Conservation (phyloP, 2,113 vertebrate genomes). For the Pomatorhinus ruficollis region DNA sequence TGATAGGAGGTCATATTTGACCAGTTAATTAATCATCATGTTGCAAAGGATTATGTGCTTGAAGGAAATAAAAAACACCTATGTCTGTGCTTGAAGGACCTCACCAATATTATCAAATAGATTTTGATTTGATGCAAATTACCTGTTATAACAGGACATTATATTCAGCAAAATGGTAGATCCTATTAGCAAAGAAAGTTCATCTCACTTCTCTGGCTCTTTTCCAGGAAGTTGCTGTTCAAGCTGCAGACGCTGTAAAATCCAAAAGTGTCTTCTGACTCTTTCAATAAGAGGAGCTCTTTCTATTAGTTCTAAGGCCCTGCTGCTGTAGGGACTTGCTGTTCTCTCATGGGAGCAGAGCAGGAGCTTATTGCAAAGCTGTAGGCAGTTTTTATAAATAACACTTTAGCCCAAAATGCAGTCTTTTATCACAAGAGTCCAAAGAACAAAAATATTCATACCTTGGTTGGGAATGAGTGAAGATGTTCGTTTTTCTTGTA, state of each 20-base stretch:
- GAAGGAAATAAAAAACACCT: background rate
- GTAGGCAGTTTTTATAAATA: constrained; percentile 18
- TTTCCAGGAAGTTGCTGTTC: background rate
- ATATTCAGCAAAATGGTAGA: background rate
- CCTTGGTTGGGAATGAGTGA: background rate
- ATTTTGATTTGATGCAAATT: background rate
- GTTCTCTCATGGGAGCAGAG: background rate
- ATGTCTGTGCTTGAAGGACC: background rate
- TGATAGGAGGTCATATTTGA: background rate
- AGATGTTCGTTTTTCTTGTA: background rate
- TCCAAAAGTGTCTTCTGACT: background rate
- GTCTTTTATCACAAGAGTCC: background rate
- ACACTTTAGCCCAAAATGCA: background rate
- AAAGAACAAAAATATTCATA: background rate
- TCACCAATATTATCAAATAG: background rate
- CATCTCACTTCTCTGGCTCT: background rate
- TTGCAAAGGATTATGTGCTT: background rate
- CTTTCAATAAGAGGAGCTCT: background rate
- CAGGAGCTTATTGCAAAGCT: background rate
- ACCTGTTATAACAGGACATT: background rate
- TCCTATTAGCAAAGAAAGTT: background rate
- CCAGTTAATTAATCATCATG: background rate
- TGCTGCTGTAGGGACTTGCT: background rate
- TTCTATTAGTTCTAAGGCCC: background rate
- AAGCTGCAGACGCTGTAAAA: background rate